Evolutionary conservation across 2,797 vertebrate genomes (phyloP).

Genomic region (Kryptopterus vitreolus): DNA sequence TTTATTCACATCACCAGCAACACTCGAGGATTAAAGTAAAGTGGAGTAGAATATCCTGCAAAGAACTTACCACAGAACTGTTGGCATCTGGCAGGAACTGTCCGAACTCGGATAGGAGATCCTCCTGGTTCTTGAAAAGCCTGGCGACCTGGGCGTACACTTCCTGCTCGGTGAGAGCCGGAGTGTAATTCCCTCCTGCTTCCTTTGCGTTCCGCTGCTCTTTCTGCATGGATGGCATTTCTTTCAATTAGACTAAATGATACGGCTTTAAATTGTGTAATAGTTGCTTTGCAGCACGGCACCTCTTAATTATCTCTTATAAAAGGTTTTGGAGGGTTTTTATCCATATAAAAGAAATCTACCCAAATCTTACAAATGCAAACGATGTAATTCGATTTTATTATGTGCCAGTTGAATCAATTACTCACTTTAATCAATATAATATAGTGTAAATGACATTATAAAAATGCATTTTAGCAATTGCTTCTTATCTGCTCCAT

Average conservation of each 20-base stretch:
- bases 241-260: slow-evolving; percentile 13
- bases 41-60: not conserved
- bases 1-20: too few species aligned
- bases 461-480: too few species aligned
- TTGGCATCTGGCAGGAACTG: slow-evolving; percentile 98
- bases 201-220: slow-evolving; percentile 98
- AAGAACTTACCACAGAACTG: slow-evolving; percentile 86
- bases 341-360: not conserved
- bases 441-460: too few species aligned
- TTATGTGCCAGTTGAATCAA: too few species aligned
- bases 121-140: slow-evolving; percentile 98
- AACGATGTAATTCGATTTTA: too few species aligned
- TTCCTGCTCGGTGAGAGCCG: slow-evolving; percentile 94
- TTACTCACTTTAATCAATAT: too few species aligned
- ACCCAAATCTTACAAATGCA: too few species aligned
- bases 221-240: slow-evolving; percentile 76
- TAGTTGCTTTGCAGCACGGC: not conserved
- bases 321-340: not conserved
- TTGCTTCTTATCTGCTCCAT: not conserved
- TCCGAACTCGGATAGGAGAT: slow-evolving; percentile 95
- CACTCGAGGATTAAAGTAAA: too few species aligned
- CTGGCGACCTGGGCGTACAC: slow-evolving; percentile 98
- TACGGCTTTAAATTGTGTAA: not conserved
- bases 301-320: not conserved
- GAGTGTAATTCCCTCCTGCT: slow-evolving; percentile 95